These are phyloP conservation scores for Erpobdella octoculata DNA, from an alignment of 2,888 invertebrate genomes.

Conservation along the genomic window DNA sequence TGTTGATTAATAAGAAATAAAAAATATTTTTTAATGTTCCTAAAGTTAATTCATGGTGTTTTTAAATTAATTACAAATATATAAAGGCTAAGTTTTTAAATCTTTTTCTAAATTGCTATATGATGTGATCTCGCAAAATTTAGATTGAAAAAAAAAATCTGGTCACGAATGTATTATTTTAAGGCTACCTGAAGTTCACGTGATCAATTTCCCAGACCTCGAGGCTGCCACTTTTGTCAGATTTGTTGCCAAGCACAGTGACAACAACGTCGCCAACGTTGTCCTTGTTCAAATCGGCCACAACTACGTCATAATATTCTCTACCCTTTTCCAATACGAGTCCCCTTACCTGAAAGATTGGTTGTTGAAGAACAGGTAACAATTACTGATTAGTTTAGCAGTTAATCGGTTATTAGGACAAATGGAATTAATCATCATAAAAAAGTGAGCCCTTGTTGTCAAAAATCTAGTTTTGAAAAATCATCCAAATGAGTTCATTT, in stretches of 20 bases:
- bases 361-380: too few relatives aligned
- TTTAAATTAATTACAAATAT: too few relatives aligned
- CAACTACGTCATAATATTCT: constrained; percentile 16
- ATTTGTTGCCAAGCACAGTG: not conserved
- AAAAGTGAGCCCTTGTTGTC: not conserved
- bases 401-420: too few relatives aligned
- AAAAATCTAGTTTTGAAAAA: not conserved
- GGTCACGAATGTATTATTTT: not conserved
- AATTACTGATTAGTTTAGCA: not conserved
- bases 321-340: constrained; percentile 18
- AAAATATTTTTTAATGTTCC: too few relatives aligned
- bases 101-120: too few relatives aligned
- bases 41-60: too few relatives aligned
- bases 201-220: constrained; percentile 15
- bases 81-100: too few relatives aligned
- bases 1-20: too few relatives aligned
- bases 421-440: too few relatives aligned
- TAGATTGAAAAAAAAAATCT: not conserved
- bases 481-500: too few relatives aligned
- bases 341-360: constrained; percentile 10
- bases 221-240: not conserved
- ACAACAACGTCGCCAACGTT: constrained; percentile 8
- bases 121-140: too few relatives aligned
- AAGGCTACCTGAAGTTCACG: constrained; percentile 10
- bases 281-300: constrained; percentile 14